phyloP scores from a whole-genome alignment of 2,888 invertebrate genomes.

The Sclerodermus sp. region DNA sequence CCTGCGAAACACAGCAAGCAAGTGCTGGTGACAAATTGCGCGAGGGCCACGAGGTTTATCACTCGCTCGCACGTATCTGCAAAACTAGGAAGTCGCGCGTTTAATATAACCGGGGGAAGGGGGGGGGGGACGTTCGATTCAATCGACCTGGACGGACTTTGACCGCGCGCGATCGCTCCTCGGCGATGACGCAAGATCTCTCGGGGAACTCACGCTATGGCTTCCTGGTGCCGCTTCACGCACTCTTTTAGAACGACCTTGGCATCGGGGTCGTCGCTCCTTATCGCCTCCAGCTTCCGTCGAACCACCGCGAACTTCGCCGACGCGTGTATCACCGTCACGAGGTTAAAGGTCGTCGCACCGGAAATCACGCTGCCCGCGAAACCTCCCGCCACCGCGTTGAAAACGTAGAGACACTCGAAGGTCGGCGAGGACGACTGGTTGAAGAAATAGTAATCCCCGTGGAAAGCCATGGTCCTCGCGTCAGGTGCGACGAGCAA shows the following conservation, averaged over 20 bases:
- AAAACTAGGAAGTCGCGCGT: slow-evolving; percentile 38
- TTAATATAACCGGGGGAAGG: no score
- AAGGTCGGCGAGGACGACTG: slow-evolving; percentile 34
- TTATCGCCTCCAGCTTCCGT: slow-evolving; percentile 27
- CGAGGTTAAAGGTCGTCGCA: slow-evolving; percentile 40
- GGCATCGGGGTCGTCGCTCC: slow-evolving; percentile 18
- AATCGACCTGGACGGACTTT: no score
- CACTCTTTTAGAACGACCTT: slow-evolving; percentile 19
- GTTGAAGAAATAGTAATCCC: slow-evolving; percentile 18
- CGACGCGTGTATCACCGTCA: slow-evolving; percentile 41
- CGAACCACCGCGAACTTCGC: slow-evolving; percentile 42
- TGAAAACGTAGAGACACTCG: slow-evolving; percentile 30
- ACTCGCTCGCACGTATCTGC: slow-evolving; percentile 42
- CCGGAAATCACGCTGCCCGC: slow-evolving; percentile 34
- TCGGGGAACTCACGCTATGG: slow-evolving; percentile 42
- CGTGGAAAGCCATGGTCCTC: slow-evolving; percentile 1
- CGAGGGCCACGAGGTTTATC: slow-evolving; percentile 43
- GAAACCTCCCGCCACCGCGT: slow-evolving; percentile 26
- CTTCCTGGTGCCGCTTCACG: slow-evolving; percentile 39
- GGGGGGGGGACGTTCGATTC: no score
- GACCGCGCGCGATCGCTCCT: no score
- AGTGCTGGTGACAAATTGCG: slow-evolving; percentile 45
- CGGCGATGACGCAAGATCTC: no score
- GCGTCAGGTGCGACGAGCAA: neutral
- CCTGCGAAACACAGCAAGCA: slow-evolving; percentile 46